These are phyloP conservation scores for Brachyptera risi DNA, from an alignment of 2,888 invertebrate species.

Conservation along the genomic window DNA sequence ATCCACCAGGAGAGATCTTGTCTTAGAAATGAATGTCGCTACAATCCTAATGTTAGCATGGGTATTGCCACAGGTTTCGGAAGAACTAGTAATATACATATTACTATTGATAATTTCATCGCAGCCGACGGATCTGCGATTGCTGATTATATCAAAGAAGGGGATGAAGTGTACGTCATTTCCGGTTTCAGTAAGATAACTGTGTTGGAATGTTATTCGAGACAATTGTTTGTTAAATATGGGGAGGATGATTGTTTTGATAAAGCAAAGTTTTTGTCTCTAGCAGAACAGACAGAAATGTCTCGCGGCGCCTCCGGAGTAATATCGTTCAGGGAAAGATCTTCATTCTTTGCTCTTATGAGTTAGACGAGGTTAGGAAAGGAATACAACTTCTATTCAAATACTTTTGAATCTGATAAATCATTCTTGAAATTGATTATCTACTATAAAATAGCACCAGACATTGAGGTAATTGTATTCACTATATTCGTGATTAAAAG, in stretches of 20 bases:
- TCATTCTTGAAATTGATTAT: too few species aligned
- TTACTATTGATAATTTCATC: not conserved
- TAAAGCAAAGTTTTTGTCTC: not conserved
- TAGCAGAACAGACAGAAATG: not conserved
- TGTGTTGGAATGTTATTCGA: slow-evolving; percentile 1
- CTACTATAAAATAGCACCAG: too few species aligned
- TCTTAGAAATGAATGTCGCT: not conserved
- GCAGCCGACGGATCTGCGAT: slow-evolving; percentile 8
- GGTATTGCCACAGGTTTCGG: too few species aligned
- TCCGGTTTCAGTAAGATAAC: slow-evolving; percentile 3
- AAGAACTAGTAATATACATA: not conserved
- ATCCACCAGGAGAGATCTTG: not conserved
- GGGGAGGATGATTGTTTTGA: not conserved
- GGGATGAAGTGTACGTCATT: not conserved
- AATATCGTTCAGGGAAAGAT: not conserved
- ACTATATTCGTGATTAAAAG: too few species aligned
- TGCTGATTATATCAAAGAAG: not conserved
- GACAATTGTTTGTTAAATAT: not conserved
- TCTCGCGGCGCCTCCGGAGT: not conserved
- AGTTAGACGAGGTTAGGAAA: too few species aligned
- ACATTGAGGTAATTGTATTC: too few species aligned
- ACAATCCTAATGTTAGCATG: not conserved
- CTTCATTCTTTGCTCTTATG: slow-evolving; percentile 2
- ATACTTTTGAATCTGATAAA: too few species aligned
- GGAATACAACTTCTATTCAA: too few species aligned